Conservation (phyloP, 1,140 invertebrate genomes). For the Temnothorax nylanderi region DNA sequence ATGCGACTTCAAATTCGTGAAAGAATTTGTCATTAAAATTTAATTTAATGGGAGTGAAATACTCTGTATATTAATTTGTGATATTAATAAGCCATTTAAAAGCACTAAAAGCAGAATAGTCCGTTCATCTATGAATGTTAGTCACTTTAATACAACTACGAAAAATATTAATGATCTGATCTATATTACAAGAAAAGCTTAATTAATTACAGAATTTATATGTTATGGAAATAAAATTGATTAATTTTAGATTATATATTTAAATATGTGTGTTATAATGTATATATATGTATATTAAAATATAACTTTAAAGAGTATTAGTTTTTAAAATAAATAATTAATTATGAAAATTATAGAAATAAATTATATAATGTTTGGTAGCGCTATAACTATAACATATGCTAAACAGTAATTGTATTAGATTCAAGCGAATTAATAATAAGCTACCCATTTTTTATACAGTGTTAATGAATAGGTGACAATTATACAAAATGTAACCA, state of each 20-base stretch:
- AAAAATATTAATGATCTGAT: neutral
- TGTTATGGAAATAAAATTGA: neutral
- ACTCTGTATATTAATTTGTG: slow-evolving; percentile 34
- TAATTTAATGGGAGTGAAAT: slow-evolving; percentile 16
- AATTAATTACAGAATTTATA: slow-evolving; percentile 16
- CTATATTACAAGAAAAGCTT: neutral
- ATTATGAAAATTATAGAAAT: neutral
- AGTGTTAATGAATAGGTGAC: neutral
- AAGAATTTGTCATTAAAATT: slow-evolving; percentile 36
- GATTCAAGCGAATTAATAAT: neutral
- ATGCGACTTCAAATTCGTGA: slow-evolving; percentile 40
- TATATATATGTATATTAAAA: neutral
- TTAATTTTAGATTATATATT: neutral
- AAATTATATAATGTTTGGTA: neutral
- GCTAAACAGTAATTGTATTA: neutral
- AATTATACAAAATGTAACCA: neutral
- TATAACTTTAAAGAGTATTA: neutral
- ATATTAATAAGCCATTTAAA: slow-evolving; percentile 39
- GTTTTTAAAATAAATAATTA: neutral
- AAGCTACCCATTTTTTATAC: neutral
- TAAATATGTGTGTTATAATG: neutral
- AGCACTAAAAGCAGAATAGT: slow-evolving; percentile 17
- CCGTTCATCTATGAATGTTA: neutral
- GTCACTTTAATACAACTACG: neutral
- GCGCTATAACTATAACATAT: neutral